Evolutionary conservation across 2,797 vertebrate species (phyloP).

Genomic region (Hyperoplus immaculatus): DNA sequence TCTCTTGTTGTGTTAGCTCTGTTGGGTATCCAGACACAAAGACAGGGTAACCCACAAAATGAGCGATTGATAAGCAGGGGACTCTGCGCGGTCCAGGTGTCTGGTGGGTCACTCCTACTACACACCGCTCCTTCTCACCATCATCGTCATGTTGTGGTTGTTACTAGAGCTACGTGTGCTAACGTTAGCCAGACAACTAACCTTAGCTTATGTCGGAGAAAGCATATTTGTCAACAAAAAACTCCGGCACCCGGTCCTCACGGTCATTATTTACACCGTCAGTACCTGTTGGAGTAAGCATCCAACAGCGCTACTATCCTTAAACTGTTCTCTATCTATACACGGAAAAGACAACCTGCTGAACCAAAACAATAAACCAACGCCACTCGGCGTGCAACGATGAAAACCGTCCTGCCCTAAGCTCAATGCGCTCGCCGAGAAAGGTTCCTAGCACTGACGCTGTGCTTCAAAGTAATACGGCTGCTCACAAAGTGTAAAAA

Average conservation of each 20-base stretch:
- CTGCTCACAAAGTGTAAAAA: not conserved
- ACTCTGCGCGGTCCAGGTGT: constrained; percentile 46
- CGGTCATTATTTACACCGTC: constrained; percentile 3
- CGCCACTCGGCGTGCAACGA: constrained; percentile 44
- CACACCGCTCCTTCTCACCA: constrained; percentile 34
- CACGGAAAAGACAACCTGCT: constrained; percentile 18
- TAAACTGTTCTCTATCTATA: not conserved
- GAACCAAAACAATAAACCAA: constrained; percentile 81
- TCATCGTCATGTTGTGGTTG: constrained; percentile 76
- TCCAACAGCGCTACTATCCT: fast-evolving
- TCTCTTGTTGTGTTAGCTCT: not conserved
- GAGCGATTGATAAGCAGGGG: constrained; percentile 37
- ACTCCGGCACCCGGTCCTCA: not conserved
- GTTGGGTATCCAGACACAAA: constrained; percentile 28
- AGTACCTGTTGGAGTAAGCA: not conserved
- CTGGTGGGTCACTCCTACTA: constrained; percentile 59
- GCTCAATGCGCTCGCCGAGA: not conserved
- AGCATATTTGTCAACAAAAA: constrained; percentile 50
- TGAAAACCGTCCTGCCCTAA: constrained; percentile 55
- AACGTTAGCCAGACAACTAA: constrained; percentile 69
- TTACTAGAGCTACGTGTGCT: constrained; percentile 68
- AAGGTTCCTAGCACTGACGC: constrained; percentile 54
- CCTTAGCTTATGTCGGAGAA: constrained; percentile 59
- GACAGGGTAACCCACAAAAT: constrained; percentile 24
- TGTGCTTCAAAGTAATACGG: not conserved